phyloP scores from a whole-genome alignment of 37 sponge, comb jelly and placozoan species.

The Ianthella basta region DNA sequence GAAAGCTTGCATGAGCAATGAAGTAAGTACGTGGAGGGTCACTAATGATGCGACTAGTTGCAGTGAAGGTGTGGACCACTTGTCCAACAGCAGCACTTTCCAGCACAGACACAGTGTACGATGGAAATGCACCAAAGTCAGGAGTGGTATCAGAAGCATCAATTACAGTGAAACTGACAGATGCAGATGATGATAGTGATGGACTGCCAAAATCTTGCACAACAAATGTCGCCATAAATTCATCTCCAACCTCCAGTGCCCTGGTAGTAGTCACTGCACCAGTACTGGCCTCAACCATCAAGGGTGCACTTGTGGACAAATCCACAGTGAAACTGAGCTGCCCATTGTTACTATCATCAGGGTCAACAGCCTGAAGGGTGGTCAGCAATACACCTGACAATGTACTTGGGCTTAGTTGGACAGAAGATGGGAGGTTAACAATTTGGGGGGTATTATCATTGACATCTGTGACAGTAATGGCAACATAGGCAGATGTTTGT shows the following conservation, averaged over 20 bases:
- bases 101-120: slow-evolving; percentile 17
- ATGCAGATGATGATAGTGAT: neutral
- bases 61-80: slow-evolving; percentile 36
- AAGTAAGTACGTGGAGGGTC: slow-evolving; percentile 18
- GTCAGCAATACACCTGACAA: slow-evolving; percentile 3
- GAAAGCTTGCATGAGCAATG: neutral
- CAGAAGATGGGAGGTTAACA: slow-evolving; percentile 13
- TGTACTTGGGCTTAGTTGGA: slow-evolving; percentile 29
- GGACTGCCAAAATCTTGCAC: slow-evolving; percentile 36
- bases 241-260: slow-evolving; percentile 38
- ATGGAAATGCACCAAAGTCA: slow-evolving; percentile 5
- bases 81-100: slow-evolving; percentile 16
- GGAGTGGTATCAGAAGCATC: slow-evolving; percentile 28
- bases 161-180: slow-evolving; percentile 15
- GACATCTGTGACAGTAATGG: slow-evolving; percentile 50
- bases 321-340: slow-evolving; percentile 39
- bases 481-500: slow-evolving; percentile 25
- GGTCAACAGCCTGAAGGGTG: slow-evolving; percentile 45
- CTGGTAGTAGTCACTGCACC: slow-evolving; percentile 47
- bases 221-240: slow-evolving; percentile 22
- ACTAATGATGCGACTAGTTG: slow-evolving; percentile 16
- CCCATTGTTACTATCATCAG: slow-evolving; percentile 67
- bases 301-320: neutral
- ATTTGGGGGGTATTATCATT: slow-evolving; percentile 74
- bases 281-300: slow-evolving; percentile 47